A percentile compares a stretch with the other conserved stretches of the same genome.
Conservation (phyloP, 2,888 invertebrate species). For the Hedychridium roseum region DNA sequence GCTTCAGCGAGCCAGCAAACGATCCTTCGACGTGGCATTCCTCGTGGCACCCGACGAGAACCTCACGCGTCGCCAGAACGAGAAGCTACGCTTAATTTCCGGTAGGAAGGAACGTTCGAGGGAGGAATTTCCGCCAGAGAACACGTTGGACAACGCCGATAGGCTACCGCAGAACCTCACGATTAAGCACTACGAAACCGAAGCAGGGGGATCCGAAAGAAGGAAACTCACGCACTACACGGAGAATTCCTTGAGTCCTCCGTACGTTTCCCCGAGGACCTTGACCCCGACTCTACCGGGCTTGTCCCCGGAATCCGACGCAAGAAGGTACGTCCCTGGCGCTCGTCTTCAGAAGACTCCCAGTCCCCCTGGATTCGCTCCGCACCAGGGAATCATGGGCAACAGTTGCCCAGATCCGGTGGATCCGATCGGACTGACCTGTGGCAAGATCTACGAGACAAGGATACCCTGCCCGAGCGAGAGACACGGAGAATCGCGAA, state of each 20-base stretch:
- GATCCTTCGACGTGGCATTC: slow-evolving; percentile 91
- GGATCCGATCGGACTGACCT: slow-evolving; percentile 26
- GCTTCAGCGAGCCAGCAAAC: slow-evolving; percentile 66
- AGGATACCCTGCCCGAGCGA: slow-evolving; percentile 40
- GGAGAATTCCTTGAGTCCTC: slow-evolving; percentile 67
- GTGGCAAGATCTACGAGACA: slow-evolving; percentile 47
- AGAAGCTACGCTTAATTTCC: slow-evolving; percentile 57
- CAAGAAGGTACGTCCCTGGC: slow-evolving; percentile 29
- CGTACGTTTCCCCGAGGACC: slow-evolving; percentile 65
- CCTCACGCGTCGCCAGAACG: slow-evolving; percentile 72
- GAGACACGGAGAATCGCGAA: slow-evolving; percentile 65
- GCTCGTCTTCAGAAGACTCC: slow-evolving; percentile 47
- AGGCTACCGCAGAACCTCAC: slow-evolving; percentile 56
- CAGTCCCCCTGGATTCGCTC: slow-evolving; percentile 45
- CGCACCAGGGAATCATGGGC: slow-evolving; percentile 33
- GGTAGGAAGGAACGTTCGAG: slow-evolving; percentile 37
- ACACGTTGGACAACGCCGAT: slow-evolving; percentile 39
- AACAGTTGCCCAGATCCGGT: slow-evolving; percentile 27
- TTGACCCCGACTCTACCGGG: slow-evolving; percentile 65
- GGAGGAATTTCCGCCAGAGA: slow-evolving; percentile 29
- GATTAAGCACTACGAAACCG: slow-evolving; percentile 53
- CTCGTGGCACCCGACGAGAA: slow-evolving; percentile 89
- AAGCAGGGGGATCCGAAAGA: slow-evolving; percentile 34
- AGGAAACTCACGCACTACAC: slow-evolving; percentile 66
- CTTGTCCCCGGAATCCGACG: slow-evolving; percentile 65